Evolutionary conservation across 2,113 vertebrate species (phyloP).

Genomic region (Sula dactylatra): DNA sequence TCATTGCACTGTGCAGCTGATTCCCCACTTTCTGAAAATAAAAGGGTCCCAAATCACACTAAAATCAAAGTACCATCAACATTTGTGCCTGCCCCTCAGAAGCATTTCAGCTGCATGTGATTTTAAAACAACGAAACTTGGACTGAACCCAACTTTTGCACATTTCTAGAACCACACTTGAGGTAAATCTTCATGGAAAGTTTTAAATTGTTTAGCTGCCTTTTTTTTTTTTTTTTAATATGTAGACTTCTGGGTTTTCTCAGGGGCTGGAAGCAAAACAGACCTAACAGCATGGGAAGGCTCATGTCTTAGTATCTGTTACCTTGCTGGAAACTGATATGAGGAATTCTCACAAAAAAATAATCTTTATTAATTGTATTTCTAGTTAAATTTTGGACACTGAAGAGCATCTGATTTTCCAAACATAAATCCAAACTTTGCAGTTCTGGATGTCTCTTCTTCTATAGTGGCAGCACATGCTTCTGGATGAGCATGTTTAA

Average conservation of each 20-base stretch:
- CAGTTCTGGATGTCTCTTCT: background rate
- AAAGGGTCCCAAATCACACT: background rate
- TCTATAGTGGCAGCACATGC: rapidly evolving
- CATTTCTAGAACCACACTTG: background rate
- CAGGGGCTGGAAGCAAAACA: background rate
- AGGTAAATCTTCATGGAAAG: background rate
- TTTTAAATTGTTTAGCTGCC: background rate
- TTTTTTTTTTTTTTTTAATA: background rate
- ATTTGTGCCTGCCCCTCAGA: background rate
- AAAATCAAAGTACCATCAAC: background rate
- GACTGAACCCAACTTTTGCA: background rate
- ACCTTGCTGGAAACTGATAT: background rate
- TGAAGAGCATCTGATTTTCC: background rate
- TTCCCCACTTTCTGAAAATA: background rate
- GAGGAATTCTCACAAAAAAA: background rate
- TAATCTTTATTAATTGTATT: background rate
- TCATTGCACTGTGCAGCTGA: background rate
- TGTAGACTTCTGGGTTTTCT: background rate
- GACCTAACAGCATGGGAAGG: background rate
- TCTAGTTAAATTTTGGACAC: background rate
- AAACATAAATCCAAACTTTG: background rate
- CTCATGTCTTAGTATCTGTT: background rate
- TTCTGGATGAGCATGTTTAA: background rate
- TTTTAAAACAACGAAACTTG: background rate
- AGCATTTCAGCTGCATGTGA: background rate